Evolutionary conservation across 2,888 invertebrate genomes (phyloP).

Genomic region (Drosophila formosana): DNA sequence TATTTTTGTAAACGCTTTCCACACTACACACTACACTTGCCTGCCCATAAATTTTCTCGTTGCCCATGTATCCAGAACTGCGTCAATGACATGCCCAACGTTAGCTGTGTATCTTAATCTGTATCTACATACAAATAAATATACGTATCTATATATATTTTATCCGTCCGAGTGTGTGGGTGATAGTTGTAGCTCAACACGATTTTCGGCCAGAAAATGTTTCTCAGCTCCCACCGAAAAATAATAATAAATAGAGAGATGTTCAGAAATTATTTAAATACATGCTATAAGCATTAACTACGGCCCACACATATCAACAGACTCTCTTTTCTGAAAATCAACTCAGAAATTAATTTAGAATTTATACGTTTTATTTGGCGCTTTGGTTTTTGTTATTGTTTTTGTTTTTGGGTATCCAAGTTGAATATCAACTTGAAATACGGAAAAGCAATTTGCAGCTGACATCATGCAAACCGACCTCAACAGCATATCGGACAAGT

Average conservation of each 20-base stretch:
- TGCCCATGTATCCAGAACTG: constrained; percentile 56
- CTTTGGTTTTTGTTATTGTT: constrained; percentile 6
- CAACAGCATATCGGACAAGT: constrained; percentile 16
- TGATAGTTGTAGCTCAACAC: no score
- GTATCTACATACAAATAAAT: constrained; percentile 29
- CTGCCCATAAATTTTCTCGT: constrained; percentile 65
- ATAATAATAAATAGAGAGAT: constrained; percentile 11
- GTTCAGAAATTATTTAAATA: constrained; percentile 66
- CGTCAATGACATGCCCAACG: constrained; percentile 73
- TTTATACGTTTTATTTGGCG: constrained; percentile 33
- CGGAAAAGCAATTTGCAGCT: constrained; percentile 77
- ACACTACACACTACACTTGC: constrained; percentile 46
- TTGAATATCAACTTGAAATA: constrained; percentile 66
- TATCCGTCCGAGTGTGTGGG: constrained; percentile 33
- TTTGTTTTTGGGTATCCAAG: constrained; percentile 15
- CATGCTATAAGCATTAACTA: constrained; percentile 63
- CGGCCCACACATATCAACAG: constrained; percentile 41
- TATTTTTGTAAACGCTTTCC: constrained; percentile 70
- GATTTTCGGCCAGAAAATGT: constrained; percentile 41
- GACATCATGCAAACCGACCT: constrained; percentile 63
- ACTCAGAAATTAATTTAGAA: constrained; percentile 68
- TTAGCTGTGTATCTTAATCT: constrained; percentile 35
- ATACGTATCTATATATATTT: constrained; percentile 22
- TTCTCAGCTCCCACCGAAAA: constrained; percentile 39
- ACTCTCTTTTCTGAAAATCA: constrained; percentile 35